Evolutionary conservation across 1,140 invertebrate species (phyloP).

Genomic region (Euwallacea fornicatus): DNA sequence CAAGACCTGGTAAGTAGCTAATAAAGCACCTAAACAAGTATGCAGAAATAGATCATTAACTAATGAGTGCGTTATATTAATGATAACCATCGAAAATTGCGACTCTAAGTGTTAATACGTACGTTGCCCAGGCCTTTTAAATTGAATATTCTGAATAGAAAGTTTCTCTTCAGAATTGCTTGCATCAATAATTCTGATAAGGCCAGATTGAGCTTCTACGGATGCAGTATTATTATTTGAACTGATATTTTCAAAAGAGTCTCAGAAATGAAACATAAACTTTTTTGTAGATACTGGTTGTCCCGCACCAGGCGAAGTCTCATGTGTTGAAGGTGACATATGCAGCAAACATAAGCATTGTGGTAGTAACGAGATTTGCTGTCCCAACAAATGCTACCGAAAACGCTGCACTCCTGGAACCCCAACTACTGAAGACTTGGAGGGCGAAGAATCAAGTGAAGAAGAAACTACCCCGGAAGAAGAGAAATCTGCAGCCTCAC

Average conservation of each 20-base stretch:
- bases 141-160: no score
- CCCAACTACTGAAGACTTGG: slow-evolving; percentile 22
- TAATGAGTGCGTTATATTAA: no score
- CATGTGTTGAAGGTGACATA: slow-evolving; percentile 26
- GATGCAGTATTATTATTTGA: no score
- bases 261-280: neutral
- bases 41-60: no score
- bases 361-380: slow-evolving; percentile 21
- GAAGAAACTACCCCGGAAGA: slow-evolving; percentile 50
- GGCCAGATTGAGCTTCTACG: no score
- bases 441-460: slow-evolving; percentile 52
- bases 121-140: no score
- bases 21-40: no score
- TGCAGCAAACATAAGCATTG: slow-evolving; percentile 36
- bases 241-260: neutral
- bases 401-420: slow-evolving; percentile 31
- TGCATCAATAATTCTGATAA: no score
- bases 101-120: no score
- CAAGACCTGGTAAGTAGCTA: slow-evolving; percentile 4
- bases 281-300: slow-evolving; percentile 23
- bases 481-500: neutral
- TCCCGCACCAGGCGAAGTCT: slow-evolving; percentile 19
- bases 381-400: slow-evolving; percentile 35
- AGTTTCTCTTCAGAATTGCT: no score
- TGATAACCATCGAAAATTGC: no score